Percentiles rank a stretch among this genome's conserved stretches.
Conservation (phyloP, 2,888 invertebrate species). For the Glaucopsyche alexis region DNA sequence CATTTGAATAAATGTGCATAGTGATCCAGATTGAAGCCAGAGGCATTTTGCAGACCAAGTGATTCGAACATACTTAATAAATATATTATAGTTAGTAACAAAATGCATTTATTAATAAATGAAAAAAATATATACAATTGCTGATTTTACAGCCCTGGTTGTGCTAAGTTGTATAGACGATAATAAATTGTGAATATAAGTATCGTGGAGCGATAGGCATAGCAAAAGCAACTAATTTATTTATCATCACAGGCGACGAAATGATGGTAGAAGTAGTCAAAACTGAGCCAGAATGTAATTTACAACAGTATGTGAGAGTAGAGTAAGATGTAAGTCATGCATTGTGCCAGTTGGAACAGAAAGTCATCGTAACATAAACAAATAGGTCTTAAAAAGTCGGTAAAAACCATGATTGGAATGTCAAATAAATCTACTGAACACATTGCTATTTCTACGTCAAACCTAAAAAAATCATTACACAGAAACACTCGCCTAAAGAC, state of each 20-base stretch:
- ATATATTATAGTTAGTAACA: slow-evolving; percentile 23
- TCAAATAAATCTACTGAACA: slow-evolving; percentile 55
- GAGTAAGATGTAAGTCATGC: slow-evolving; percentile 30
- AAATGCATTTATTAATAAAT: slow-evolving; percentile 19
- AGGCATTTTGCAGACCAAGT: slow-evolving; percentile 49
- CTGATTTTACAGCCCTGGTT: slow-evolving; percentile 23
- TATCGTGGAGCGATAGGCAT: slow-evolving; percentile 23
- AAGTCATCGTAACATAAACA: slow-evolving; percentile 26
- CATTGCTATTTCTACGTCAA: slow-evolving; percentile 57
- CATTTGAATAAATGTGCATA: slow-evolving; percentile 51
- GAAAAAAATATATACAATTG: slow-evolving; percentile 8
- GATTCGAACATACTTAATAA: slow-evolving; percentile 38
- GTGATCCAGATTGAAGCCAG: slow-evolving; percentile 62
- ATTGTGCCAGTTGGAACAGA: slow-evolving; percentile 26
- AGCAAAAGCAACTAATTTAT: slow-evolving; percentile 29
- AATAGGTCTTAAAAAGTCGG: slow-evolving; percentile 34
- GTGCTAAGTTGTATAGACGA: slow-evolving; percentile 18
- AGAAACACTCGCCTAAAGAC: slow-evolving; percentile 57
- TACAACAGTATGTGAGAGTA: slow-evolving; percentile 36
- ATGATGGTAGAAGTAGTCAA: slow-evolving; percentile 35
- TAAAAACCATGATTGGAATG: slow-evolving; percentile 51
- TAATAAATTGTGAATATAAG: neutral
- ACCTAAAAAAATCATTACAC: slow-evolving; percentile 53
- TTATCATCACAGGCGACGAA: slow-evolving; percentile 55
- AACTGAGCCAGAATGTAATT: slow-evolving; percentile 67